Evolutionary conservation across 2,888 invertebrate species (phyloP).

Genomic region (Acrobeloides nanus): DNA sequence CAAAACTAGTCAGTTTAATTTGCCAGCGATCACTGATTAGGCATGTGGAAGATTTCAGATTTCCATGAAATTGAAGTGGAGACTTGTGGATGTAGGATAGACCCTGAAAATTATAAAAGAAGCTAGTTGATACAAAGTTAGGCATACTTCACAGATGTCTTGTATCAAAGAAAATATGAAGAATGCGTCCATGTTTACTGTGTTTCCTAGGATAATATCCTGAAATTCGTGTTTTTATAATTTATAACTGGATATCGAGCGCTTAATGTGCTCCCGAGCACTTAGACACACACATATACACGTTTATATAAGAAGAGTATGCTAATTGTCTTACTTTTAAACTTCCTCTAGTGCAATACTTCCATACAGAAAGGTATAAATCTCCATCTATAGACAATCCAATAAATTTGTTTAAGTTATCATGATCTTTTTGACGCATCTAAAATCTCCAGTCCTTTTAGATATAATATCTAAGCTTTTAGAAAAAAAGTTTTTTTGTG

Average conservation of each 20-base stretch:
- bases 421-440: slow-evolving; percentile 35
- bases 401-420: slow-evolving; percentile 42
- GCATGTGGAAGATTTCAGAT: slow-evolving; percentile 7
- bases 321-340: too few relatives aligned
- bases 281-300: too few relatives aligned
- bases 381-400: slow-evolving; percentile 35
- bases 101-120: slow-evolving; percentile 2
- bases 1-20: too few relatives aligned
- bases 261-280: too few relatives aligned
- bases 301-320: too few relatives aligned
- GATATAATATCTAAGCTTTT: too few relatives aligned
- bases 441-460: too few relatives aligned
- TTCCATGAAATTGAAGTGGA: slow-evolving; percentile 10
- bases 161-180: slow-evolving; percentile 15
- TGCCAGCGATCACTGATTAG: slow-evolving; percentile 27
- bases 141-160: slow-evolving; percentile 24
- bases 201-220: slow-evolving; percentile 4
- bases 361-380: background rate
- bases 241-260: too few relatives aligned
- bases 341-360: slow-evolving; percentile 6
- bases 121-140: background rate
- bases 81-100: slow-evolving; percentile 14
- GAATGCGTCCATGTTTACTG: background rate
- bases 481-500: too few relatives aligned
- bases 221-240: too few relatives aligned